Evolutionary conservation across 2,113 vertebrate genomes (phyloP).

Genomic region (Periophthalmus modestus): DNA sequence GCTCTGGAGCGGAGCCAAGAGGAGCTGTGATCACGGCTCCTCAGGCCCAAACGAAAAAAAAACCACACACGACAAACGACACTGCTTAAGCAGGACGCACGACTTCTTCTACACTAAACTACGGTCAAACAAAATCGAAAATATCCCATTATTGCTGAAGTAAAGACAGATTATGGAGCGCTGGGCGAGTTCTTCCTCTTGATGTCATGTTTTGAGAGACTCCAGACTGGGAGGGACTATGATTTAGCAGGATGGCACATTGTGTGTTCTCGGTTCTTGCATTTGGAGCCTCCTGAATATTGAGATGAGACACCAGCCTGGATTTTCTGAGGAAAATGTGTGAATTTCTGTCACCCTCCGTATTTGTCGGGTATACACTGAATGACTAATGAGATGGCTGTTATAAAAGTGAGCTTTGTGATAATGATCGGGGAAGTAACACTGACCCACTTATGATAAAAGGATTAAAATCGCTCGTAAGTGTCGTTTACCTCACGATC

Average conservation of each 20-base stretch:
- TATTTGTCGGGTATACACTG: slow-evolving; percentile 26
- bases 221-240: slow-evolving; percentile 65
- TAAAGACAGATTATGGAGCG: neutral
- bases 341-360: slow-evolving; percentile 60
- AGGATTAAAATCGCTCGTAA: neutral
- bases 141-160: neutral
- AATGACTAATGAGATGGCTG: slow-evolving; percentile 7
- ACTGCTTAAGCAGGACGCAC: slow-evolving; percentile 31
- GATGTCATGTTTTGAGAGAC: slow-evolving; percentile 50
- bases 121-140: neutral
- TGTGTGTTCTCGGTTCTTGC: slow-evolving; percentile 71
- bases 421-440: neutral
- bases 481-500: neutral
- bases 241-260: slow-evolving; percentile 77
- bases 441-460: neutral
- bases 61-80: slow-evolving; percentile 33
- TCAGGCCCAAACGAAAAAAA: too few species aligned
- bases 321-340: slow-evolving; percentile 40
- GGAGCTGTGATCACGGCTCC: slow-evolving; percentile 38
- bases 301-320: slow-evolving; percentile 70
- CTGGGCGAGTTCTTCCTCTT: slow-evolving; percentile 44
- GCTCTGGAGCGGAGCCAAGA: slow-evolving; percentile 56
- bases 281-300: slow-evolving; percentile 73
- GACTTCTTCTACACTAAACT: slow-evolving; percentile 20
- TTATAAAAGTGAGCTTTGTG: slow-evolving; percentile 1